These are phyloP conservation scores for Porites lutea DNA, from an alignment of 64 coral and sea anemone species.

Conservation along the genomic window DNA sequence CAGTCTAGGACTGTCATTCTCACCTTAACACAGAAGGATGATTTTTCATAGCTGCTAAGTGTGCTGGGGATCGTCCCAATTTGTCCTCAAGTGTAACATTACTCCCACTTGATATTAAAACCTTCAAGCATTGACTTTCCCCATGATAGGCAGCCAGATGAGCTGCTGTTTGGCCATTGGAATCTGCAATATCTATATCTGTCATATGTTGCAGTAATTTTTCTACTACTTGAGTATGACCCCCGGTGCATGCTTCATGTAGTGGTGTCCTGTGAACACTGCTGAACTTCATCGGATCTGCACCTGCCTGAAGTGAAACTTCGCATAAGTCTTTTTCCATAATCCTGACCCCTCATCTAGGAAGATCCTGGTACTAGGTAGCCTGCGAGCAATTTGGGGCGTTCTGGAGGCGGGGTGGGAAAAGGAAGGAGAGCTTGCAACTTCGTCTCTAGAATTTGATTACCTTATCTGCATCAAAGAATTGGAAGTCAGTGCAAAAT, in stretches of 20 bases:
- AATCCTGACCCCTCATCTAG: no score
- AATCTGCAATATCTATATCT: slow-evolving; percentile 78
- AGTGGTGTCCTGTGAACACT: slow-evolving; percentile 87
- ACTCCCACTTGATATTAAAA: slow-evolving; percentile 67
- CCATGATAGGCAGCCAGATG: slow-evolving; percentile 96
- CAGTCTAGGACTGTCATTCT: neutral
- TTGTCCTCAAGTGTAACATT: slow-evolving; percentile 78
- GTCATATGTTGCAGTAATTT: slow-evolving; percentile 73
- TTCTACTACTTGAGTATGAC: slow-evolving; percentile 65
- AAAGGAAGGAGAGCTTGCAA: no score
- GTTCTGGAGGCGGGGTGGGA: no score
- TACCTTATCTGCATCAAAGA: no score
- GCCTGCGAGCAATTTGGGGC: no score
- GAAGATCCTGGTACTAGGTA: no score
- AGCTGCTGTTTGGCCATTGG: slow-evolving; percentile 87
- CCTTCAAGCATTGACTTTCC: slow-evolving; percentile 84
- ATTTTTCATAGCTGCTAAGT: slow-evolving; percentile 87
- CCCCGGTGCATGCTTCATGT: slow-evolving; percentile 94
- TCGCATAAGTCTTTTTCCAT: neutral
- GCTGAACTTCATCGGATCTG: slow-evolving; percentile 80
- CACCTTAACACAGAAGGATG: slow-evolving; percentile 78
- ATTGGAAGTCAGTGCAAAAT: no score
- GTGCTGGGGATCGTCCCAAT: slow-evolving; percentile 82
- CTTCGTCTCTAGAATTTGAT: no score
- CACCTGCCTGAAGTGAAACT: slow-evolving; percentile 74